These are phyloP conservation scores for Drosophila parvula DNA, from an alignment of 1,140 invertebrate genomes.

Conservation along the genomic window DNA sequence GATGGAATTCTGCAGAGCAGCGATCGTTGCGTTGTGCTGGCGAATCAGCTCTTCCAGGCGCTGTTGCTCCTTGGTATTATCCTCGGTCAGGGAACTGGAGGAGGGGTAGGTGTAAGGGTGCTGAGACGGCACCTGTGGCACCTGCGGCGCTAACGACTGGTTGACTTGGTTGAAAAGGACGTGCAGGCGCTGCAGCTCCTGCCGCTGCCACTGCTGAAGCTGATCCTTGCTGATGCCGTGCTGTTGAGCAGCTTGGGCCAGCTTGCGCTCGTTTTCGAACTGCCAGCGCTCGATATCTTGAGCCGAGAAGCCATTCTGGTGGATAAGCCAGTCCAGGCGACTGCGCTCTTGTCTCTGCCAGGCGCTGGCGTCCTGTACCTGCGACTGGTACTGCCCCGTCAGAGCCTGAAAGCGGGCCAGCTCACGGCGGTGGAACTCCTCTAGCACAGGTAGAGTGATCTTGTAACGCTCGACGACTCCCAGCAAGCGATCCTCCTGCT, in stretches of 20 bases:
- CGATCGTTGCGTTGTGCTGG: slow-evolving; percentile 74
- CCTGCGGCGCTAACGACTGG: slow-evolving; percentile 55
- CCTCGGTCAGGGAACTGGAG: slow-evolving; percentile 44
- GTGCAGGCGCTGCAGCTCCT: slow-evolving; percentile 69
- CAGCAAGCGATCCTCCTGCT: slow-evolving; percentile 76
- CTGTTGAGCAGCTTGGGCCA: slow-evolving; percentile 53
- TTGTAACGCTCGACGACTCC: slow-evolving; percentile 69
- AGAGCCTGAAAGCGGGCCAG: slow-evolving; percentile 66
- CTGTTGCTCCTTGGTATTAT: slow-evolving; percentile 65
- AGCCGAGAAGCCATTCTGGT: slow-evolving; percentile 66
- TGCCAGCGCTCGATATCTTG: slow-evolving; percentile 81
- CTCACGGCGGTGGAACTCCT: slow-evolving; percentile 74
- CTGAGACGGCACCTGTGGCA: slow-evolving; percentile 13
- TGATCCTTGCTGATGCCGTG: slow-evolving; percentile 60
- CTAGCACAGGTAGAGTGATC: slow-evolving; percentile 54
- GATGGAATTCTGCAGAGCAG: slow-evolving; percentile 71
- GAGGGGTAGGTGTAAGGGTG: slow-evolving; percentile 13
- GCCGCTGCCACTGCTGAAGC: slow-evolving; percentile 69
- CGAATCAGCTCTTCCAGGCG: slow-evolving; percentile 70
- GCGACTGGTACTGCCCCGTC: slow-evolving; percentile 63
- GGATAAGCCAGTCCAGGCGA: slow-evolving; percentile 76
- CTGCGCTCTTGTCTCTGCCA: slow-evolving; percentile 74
- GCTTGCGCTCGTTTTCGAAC: slow-evolving; percentile 59
- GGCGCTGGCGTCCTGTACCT: slow-evolving; percentile 50
- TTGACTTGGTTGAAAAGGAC: slow-evolving; percentile 65